Evolutionary conservation across 2,888 invertebrate genomes (phyloP), one percentile per base, ranked within the genome.

Genomic region (Zele albiditarsus): DNA sequence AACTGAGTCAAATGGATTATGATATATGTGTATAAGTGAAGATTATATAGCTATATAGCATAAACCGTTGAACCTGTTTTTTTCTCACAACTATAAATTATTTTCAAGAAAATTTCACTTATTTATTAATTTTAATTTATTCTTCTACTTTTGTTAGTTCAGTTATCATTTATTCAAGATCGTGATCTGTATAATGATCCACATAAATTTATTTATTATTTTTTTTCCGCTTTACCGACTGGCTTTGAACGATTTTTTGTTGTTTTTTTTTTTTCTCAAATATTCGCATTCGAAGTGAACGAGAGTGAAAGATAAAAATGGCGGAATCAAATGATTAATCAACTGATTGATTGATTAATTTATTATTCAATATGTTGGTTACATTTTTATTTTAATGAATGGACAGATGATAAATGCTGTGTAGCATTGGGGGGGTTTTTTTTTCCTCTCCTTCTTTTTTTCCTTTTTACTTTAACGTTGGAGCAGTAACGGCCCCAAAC

Each of bases 401-500:
- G 8, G n/a, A 53, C 4, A 20, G 3, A 20, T 20, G 53, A 42
- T 42, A 42, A n/a, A 20, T 10, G 8, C 0, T n/a, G 53, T 20
- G 53, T 53, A 4, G 6, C 20, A 53, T 53, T 23, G 53, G 6
- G 12, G n/a, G 42, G 10, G 8, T 33, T 33, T 33, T 46, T 46
- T n/a, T 46, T n/a, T 42, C 8, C 3, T 42, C 12, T 42, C 14
- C 3, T 42, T 46, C 16, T 46, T 23, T 53, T 53, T n/a, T 20
- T 53, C 20, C 20, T 23, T 53, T 88, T 87, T 85, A 88, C 88
- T 88, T 87, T 83, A 84, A 83, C 83, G 53, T 53, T 53, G 75
- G 77, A 83, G 84, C 83, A 83, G 88, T 89, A 89, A 89, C 88
- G 89, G 88, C 88, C 75, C 87, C 85, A 86, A 86, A 87, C 86